Evolutionary conservation across 2,888 invertebrate species (phyloP).

Genomic region (Lottia gigantea): DNA sequence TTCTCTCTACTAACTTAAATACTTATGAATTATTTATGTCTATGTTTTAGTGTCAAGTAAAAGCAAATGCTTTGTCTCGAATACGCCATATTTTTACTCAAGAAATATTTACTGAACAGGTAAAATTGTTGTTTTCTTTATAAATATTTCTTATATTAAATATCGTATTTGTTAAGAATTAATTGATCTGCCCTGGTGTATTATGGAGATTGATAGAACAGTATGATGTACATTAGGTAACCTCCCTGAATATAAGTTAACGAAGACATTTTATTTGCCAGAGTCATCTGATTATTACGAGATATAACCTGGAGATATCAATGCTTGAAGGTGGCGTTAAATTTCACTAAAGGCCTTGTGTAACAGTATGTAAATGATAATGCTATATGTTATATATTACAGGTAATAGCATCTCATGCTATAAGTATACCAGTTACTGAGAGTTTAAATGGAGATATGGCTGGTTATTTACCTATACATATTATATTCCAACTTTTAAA

Average conservation of each 20-base stretch:
- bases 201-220: too few species aligned
- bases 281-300: too few species aligned
- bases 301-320: too few species aligned
- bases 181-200: too few species aligned
- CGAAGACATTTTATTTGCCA: too few species aligned
- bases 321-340: too few species aligned
- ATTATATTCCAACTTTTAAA: conserved; percentile 95
- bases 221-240: too few species aligned
- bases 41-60: conserved; percentile 61
- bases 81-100: conserved; percentile 81
- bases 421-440: conserved; percentile 95
- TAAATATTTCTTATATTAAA: too few species aligned
- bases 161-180: too few species aligned
- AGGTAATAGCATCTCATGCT: conserved; percentile 88
- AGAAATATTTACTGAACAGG: conserved; percentile 96
- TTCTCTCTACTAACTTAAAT: background rate
- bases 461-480: conserved; percentile 93
- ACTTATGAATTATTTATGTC: background rate
- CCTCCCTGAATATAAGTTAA: too few species aligned
- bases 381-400: conserved; percentile 17
- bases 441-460: conserved; percentile 86
- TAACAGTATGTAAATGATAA: too few species aligned
- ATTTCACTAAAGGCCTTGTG: too few species aligned
- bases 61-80: conserved; percentile 60
- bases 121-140: conserved; percentile 50